phyloP scores from a whole-genome alignment of 2,113 vertebrate species.

The Vidua chalybeata region DNA sequence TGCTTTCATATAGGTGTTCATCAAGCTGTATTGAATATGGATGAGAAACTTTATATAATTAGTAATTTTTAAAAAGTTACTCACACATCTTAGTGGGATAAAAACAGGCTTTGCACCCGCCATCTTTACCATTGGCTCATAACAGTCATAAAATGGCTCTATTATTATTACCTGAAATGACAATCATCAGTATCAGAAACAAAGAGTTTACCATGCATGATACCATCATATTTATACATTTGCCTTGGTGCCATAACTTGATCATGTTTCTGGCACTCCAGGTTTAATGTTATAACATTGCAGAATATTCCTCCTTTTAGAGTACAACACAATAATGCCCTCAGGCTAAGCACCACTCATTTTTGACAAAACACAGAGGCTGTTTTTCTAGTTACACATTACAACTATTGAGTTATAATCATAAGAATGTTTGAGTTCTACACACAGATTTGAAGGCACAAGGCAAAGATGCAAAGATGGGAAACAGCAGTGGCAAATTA shows the following conservation, averaged over 20 bases:
- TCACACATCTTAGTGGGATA: constrained; percentile 86
- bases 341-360: neutral
- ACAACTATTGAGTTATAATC: neutral
- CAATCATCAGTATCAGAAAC: neutral
- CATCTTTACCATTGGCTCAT: constrained; percentile 94
- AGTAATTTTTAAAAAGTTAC: constrained; percentile 59
- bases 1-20: neutral
- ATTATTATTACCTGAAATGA: constrained; percentile 91
- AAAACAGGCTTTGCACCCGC: constrained; percentile 88
- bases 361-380: neutral
- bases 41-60: neutral
- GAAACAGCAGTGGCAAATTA: neutral
- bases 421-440: neutral
- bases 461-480: neutral
- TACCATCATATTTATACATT: neutral
- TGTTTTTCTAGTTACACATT: neutral
- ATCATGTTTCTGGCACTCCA: neutral
- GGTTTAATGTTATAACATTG: neutral
- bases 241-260: neutral
- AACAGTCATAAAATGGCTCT: constrained; percentile 94
- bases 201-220: neutral
- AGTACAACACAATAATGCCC: neutral
- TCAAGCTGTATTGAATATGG: neutral
- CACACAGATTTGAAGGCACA: neutral
- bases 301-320: neutral